phyloP scores from a whole-genome alignment of 1,140 invertebrate species.

The Lepidotrigona ventralis region DNA sequence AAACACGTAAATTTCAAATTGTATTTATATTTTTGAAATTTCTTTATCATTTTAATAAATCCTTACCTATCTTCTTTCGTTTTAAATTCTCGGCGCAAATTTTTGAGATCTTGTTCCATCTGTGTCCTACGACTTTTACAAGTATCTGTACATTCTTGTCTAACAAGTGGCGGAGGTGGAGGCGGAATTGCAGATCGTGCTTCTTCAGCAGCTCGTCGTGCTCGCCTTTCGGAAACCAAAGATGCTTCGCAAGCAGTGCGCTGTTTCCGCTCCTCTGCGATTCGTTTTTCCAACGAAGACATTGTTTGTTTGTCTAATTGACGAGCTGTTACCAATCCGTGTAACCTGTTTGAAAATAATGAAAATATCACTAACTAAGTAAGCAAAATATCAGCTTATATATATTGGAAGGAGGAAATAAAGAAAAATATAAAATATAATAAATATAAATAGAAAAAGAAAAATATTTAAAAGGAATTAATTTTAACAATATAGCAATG shows the following conservation, averaged over 20 bases:
- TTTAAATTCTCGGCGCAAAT: slow-evolving; percentile 87
- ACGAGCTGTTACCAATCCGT: slow-evolving; percentile 85
- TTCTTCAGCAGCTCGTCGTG: slow-evolving; percentile 81
- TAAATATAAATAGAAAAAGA: too few species aligned
- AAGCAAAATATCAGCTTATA: neutral
- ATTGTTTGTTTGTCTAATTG: slow-evolving; percentile 90
- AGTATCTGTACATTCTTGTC: slow-evolving; percentile 87
- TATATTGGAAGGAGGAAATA: neutral
- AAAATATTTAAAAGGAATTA: neutral
- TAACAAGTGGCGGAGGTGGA: slow-evolving; percentile 72
- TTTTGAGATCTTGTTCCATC: slow-evolving; percentile 89
- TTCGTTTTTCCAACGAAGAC: slow-evolving; percentile 87
- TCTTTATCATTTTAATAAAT: neutral
- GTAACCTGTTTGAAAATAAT: slow-evolving; percentile 81
- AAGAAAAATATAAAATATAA: too few species aligned
- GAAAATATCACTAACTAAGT: neutral
- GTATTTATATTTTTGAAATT: neutral
- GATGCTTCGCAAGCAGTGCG: slow-evolving; percentile 88
- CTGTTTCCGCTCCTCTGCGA: slow-evolving; percentile 91
- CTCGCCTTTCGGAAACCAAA: slow-evolving; percentile 86
- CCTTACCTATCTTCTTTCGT: slow-evolving; percentile 85
- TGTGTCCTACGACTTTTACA: slow-evolving; percentile 88
- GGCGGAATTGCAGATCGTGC: slow-evolving; percentile 72
- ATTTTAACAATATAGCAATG: neutral
- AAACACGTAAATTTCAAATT: neutral